Percentiles rank a stretch among this genome's conserved stretches.
phyloP scores from a whole-genome alignment of 1,140 invertebrate species.

The Arion vulgaris region DNA sequence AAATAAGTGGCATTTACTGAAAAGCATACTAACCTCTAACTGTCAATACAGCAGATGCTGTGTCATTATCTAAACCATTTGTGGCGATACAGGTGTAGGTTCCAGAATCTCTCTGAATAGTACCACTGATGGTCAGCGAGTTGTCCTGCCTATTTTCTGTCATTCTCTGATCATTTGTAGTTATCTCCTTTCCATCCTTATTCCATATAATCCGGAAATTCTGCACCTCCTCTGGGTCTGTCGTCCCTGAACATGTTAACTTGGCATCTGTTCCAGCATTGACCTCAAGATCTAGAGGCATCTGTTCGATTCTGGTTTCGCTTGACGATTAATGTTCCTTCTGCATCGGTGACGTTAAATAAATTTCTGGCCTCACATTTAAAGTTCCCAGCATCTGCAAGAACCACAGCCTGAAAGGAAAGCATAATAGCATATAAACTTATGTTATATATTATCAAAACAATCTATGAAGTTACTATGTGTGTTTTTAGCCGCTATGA shows the following conservation, averaged over 20 bases:
- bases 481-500: too few species aligned
- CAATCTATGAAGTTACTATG: too few species aligned
- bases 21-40: constrained; percentile 83
- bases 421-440: not conserved
- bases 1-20: not conserved
- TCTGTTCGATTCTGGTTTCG: constrained; percentile 60
- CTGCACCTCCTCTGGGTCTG: constrained; percentile 58
- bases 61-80: constrained; percentile 89
- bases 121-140: constrained; percentile 94
- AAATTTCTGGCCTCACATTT: constrained; percentile 94
- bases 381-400: constrained; percentile 82
- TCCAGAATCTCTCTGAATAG: constrained; percentile 93
- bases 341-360: constrained; percentile 78
- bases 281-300: constrained; percentile 63
- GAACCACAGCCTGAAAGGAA: constrained; percentile 55
- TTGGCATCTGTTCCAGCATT: constrained; percentile 56
- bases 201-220: constrained; percentile 62
- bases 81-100: constrained; percentile 95
- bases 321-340: constrained; percentile 44
- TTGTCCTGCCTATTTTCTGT: constrained; percentile 80
- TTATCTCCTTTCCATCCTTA: constrained; percentile 77
- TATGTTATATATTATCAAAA: too few species aligned
- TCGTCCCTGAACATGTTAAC: constrained; percentile 64
- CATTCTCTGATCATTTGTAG: constrained; percentile 80
- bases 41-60: constrained; percentile 87